Evolutionary conservation across 2,113 vertebrate genomes (phyloP), one percentile per base, ranked within the genome.

Genomic region (Phrynosoma platyrhinos): DNA sequence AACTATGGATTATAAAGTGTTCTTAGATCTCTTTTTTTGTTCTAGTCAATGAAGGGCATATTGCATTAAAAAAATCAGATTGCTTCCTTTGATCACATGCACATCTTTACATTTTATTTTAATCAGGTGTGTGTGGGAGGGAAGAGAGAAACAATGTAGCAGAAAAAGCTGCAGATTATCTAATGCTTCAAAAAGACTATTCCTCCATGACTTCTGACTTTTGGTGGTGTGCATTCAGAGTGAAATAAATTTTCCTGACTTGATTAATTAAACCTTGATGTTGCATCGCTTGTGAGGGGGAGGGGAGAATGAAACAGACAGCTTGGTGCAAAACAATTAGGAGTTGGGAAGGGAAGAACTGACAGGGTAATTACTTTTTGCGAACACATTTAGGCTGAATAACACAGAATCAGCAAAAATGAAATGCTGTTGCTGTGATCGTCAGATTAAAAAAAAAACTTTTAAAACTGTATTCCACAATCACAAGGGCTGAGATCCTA

Each of bases 231-330:
- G 36, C 20, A 10, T 64, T 87, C 53, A 74, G 69, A 25, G 40
- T 47, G 71, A 82, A 82, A 82, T 75, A 36, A 75, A 62, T 82
- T 87, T 75, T 10, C 27, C 79, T 10, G 53, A 82, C 36, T 23
- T 82, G 55, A 36, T 80, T 87, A 82, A 87, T 87, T 87, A 87
- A 80, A 80, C 2, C 58, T 81, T 81, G 85, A 80, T 58, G 68
- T 30, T 82, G 18, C 86, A 82, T 27, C 55, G 64, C 55, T 82
- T 64, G 69, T 75, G 58, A 82, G 3, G 20, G 27, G 53, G 6
- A 68, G 71, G 16, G 55, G 36, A n/a, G 18, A 82, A 14, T 47
- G 40, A 42, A 82, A 25, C 5, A 82, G 36, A 42, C 36, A 47
- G 7, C 25, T 14, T 4, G 1, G 27, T 82, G 71, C 68, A 82